phyloP scores from a whole-genome alignment of 2,113 vertebrate species.

The Callithrix jacchus region DNA sequence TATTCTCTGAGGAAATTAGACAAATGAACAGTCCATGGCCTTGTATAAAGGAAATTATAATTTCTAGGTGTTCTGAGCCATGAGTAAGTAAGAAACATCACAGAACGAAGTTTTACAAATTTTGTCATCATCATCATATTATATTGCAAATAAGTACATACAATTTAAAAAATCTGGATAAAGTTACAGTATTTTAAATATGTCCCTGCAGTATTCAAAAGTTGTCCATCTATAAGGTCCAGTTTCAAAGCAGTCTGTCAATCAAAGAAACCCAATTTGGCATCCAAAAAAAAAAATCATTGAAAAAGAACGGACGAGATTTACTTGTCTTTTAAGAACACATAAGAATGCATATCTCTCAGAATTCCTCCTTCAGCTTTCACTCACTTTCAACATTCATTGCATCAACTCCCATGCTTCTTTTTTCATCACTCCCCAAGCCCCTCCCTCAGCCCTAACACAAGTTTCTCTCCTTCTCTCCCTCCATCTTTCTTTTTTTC shows the following conservation, averaged over 20 bases:
- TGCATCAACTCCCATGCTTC: not conserved
- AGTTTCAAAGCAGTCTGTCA: not conserved
- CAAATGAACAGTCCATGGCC: not conserved
- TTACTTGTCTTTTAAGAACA: conserved; percentile 20
- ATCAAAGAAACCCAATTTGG: not conserved
- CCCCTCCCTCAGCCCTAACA: not conserved
- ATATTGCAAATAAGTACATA: not conserved
- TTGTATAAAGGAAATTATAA: not conserved
- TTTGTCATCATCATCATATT: not conserved
- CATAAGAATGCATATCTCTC: not conserved
- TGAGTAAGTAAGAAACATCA: not conserved
- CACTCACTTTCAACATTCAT: not conserved
- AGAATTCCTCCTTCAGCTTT: not conserved
- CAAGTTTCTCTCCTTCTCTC: not conserved
- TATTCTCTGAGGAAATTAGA: not conserved
- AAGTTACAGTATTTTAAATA: not conserved
- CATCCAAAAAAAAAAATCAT: not conserved
- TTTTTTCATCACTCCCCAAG: not conserved
- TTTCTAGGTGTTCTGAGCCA: not conserved
- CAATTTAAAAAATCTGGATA: not conserved
- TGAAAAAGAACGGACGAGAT: conserved; percentile 14
- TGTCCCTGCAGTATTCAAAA: not conserved
- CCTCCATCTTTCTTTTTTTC: not conserved
- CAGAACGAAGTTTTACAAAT: not conserved
- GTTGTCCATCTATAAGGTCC: not conserved